Evolutionary conservation across 2,797 vertebrate species (phyloP), one percentile per base, ranked within the genome.

Genomic region (Sternotherus odoratus): DNA sequence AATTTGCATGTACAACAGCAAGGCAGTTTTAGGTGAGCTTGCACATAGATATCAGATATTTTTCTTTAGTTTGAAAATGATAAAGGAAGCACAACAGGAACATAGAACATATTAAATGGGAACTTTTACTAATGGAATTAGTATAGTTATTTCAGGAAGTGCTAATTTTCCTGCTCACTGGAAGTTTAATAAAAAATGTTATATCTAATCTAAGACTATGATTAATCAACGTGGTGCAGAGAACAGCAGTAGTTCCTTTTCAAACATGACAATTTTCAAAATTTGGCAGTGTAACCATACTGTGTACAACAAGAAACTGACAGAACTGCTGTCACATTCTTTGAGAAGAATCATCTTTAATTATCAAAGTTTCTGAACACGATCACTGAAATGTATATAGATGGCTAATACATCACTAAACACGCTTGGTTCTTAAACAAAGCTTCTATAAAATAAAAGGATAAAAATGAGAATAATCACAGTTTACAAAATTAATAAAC

Each of bases 61-160:
- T 87, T 79, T 54, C 30, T 77, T 1, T 83, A 86, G 28, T 74
- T 75, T 49, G 78, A 91, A 88, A 88, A 77, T 66, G 39, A 74
- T 87, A 77, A 78, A 95, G 97, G 92, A 56, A 69, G 87, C 93
- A 89, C 60, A 89, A 88, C 83, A 92, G 94, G 89, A n/a, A 94
- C 96, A 83, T 57, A 77, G 51, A 83, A 78, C 74, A 92, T 95
- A 95, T 95, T 95, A 96, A 96, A 91, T 91, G 91, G 89, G 92
- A 98, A 97, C 33, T 77, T 89, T 97, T 94, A 39, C 91, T 97
- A 96, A 97, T 96, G 96, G 97, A 96, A 98, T 97, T 96, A 93
- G 82, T 97, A 87, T 88, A 89, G 77, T 94, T 96, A 94, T 88
- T 96, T 93, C 91, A 96, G 94, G 96, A 98, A 97, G 91, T 82